These are phyloP conservation scores for Drosophila hydei DNA, from an alignment of 1,140 invertebrate genomes.

Conservation along the genomic window DNA sequence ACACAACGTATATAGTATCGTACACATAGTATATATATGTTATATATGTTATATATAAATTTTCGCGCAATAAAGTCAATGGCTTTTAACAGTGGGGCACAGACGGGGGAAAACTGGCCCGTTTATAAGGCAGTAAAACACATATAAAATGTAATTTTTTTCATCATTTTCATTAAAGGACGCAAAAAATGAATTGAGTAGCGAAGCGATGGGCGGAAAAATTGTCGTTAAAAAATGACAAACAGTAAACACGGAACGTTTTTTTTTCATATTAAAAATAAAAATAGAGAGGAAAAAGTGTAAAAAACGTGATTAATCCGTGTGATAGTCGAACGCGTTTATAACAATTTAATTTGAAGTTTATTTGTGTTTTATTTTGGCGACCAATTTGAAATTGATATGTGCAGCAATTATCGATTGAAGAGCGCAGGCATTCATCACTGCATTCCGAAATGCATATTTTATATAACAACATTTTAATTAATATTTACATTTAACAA, in stretches of 20 bases:
- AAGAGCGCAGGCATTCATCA: not conserved
- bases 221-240: slow-evolving; percentile 11
- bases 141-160: slow-evolving; percentile 41
- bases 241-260: slow-evolving; percentile 5
- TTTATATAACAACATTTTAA: not conserved
- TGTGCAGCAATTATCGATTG: slow-evolving; percentile 4
- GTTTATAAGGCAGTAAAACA: slow-evolving; percentile 45
- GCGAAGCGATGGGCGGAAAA: slow-evolving; percentile 22
- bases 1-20: slow-evolving; percentile 23
- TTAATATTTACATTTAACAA: not conserved
- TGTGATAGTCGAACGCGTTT: slow-evolving; percentile 2
- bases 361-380: slow-evolving; percentile 1
- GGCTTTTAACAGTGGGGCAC: slow-evolving; percentile 28
- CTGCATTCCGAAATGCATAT: not conserved
- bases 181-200: slow-evolving; percentile 32
- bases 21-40: slow-evolving; percentile 9
- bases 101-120: slow-evolving; percentile 1
- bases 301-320: slow-evolving; percentile 25
- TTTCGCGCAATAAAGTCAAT: slow-evolving; percentile 70
- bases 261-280: not conserved
- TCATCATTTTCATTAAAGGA: slow-evolving; percentile 40
- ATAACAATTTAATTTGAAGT: slow-evolving; percentile 32
- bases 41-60: slow-evolving; percentile 56
- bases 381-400: slow-evolving; percentile 7
- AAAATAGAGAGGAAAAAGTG: not conserved